Evolutionary conservation across 2,113 vertebrate genomes (phyloP).

Genomic region (Craseonycteris thonglongyai): DNA sequence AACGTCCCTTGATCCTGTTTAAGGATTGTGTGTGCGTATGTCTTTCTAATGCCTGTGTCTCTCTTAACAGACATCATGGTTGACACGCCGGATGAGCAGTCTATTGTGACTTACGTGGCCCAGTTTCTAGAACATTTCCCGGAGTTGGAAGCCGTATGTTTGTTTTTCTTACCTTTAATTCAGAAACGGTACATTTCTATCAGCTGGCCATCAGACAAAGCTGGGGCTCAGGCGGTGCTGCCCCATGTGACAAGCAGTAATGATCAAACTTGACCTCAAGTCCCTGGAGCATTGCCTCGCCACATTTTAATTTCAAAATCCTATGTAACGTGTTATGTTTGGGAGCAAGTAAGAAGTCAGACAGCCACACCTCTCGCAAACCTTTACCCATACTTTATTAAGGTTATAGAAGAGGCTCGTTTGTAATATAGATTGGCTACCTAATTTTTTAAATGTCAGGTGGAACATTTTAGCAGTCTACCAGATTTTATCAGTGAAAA

Average conservation of each 20-base stretch:
- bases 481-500: neutral
- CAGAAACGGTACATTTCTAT: neutral
- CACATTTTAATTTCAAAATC: neutral
- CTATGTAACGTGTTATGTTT: fast-evolving
- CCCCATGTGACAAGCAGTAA: fast-evolving
- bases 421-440: fast-evolving
- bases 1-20: fast-evolving
- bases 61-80: slow-evolving; percentile 88
- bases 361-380: neutral
- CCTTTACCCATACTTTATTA: neutral
- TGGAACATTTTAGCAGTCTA: neutral
- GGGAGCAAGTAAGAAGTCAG: neutral
- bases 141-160: slow-evolving; percentile 88
- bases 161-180: slow-evolving; percentile 14
- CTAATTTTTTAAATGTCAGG: neutral
- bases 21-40: fast-evolving
- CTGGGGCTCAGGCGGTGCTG: too few species aligned
- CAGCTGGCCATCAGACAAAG: neutral
- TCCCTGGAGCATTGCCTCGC: neutral
- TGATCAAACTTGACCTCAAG: neutral
- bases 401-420: neutral
- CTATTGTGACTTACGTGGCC: slow-evolving; percentile 94
- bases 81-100: slow-evolving; percentile 91
- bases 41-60: slow-evolving; percentile 18
- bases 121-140: slow-evolving; percentile 97